Evolutionary conservation across 1,140 invertebrate genomes (phyloP), one percentile per base, ranked within the genome.

Genomic region (Diorhabda sublineata): DNA sequence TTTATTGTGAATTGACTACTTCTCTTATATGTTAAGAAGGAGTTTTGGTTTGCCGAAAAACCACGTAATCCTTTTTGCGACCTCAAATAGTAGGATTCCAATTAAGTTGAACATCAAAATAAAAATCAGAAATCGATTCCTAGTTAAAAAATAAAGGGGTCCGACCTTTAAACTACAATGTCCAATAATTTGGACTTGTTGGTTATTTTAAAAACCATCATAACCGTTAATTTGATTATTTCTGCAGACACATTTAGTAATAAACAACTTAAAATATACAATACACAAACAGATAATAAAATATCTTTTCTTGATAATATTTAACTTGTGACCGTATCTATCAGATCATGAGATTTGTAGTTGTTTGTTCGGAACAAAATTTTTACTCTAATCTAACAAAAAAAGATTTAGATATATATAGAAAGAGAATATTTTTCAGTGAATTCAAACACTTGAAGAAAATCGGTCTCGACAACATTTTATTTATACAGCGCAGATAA

Each of bases 231-330:
- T 26, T 26, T 26, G 26, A 26, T 26, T 26, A 26, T 26, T 26
- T 26, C 26, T 26, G 26, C 26, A 26, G 26, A 26, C 26, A 26
- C 26, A 26, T 52, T 52, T 8, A 52, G 47, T 8, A 52, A 52
- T 52, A 52, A 52, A 52, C 47, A 52, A 52, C 26, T 26, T 26
- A 26, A 26, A 26, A 26, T 26, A 26, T 26, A 26, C 26, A 52
- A 52, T 52, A 52, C 47, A 52, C 47, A 52, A 52, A 52, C 47
- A 52, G 47, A 52, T 52, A 52, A 52, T 52, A 52, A 52, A 52
- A 52, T 6, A 6, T 6, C 47, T 52, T n/a, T 52, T n/a, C n/a
- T 52, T 52, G 47, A 52, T 52, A 52, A 52, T 52, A 52, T 52
- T 52, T 52, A 52, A 52, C 47, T 8, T 8, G 47, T 52, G 47